Conservation (phyloP, 1,140 invertebrate genomes). For the Pseudachorutes palmiensis region DNA sequence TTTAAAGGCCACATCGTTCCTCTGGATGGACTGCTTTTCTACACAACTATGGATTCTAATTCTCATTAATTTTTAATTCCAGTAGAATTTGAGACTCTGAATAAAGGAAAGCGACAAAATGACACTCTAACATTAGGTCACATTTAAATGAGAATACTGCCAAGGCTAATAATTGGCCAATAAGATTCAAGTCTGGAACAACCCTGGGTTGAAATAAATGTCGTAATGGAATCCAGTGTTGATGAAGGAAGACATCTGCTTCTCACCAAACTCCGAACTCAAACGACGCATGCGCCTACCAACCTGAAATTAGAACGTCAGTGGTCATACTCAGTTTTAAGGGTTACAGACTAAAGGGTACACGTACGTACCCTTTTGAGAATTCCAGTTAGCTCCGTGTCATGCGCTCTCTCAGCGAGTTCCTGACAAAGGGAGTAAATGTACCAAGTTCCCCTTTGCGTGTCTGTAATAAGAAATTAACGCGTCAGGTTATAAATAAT, state of each 20-base stretch:
- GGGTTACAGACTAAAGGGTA: neutral
- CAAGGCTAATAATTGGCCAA: no score
- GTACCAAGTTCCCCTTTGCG: constrained; percentile 50
- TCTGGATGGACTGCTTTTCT: no score
- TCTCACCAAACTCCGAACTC: constrained; percentile 25
- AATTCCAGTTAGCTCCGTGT: constrained; percentile 26
- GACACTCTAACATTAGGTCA: no score
- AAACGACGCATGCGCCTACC: constrained; percentile 17
- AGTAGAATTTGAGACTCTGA: no score
- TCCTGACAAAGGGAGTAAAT: constrained; percentile 64
- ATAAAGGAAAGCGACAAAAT: no score
- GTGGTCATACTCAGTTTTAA: neutral
- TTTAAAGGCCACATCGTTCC: no score
- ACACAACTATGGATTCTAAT: no score
- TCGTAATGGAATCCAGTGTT: constrained; percentile 27
- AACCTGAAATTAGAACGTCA: constrained; percentile 20
- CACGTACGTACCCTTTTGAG: constrained; percentile 20
- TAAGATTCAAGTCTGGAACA: constrained; percentile 10
- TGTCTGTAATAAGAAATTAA: no score
- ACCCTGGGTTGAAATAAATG: constrained; percentile 30
- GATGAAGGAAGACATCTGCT: constrained; percentile 30
- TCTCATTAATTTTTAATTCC: no score
- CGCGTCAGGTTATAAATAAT: no score
- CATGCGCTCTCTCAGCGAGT: constrained; percentile 55
- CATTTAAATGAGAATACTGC: no score